A percentile compares a stretch with the other conserved stretches of the same genome.
Conservation (phyloP, 2,797 vertebrate genomes). For the Cebuella pygmaea region DNA sequence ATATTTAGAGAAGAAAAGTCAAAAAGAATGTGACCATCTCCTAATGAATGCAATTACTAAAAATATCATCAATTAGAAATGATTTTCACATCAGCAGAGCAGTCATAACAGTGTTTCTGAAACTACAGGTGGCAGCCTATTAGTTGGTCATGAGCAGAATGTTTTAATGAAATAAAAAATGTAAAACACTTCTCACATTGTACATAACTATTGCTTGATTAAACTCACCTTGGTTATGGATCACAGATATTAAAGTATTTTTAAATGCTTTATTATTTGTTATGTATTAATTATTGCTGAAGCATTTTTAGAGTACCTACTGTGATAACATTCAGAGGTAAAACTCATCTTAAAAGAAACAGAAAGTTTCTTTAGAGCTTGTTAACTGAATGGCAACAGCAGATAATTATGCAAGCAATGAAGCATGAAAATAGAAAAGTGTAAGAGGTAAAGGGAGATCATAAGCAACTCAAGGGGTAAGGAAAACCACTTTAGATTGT, state of each 20-base stretch:
- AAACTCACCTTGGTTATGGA: neutral
- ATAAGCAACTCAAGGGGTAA: neutral
- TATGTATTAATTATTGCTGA: neutral
- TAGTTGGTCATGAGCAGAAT: conserved; percentile 42
- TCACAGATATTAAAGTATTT: neutral
- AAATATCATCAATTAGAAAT: conserved; percentile 55
- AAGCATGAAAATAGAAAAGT: neutral
- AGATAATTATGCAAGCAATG: neutral
- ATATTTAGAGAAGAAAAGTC: neutral
- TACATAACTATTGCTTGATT: neutral
- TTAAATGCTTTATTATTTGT: neutral
- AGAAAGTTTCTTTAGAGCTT: neutral
- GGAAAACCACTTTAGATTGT: neutral
- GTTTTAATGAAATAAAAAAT: conserved; percentile 34
- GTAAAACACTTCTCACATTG: neutral
- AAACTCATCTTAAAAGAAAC: neutral
- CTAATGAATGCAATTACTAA: conserved; percentile 59
- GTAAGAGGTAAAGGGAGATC: neutral
- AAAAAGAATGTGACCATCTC: conserved; percentile 9
- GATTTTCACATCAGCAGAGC: conserved; percentile 64
- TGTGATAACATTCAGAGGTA: neutral
- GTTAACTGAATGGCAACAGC: neutral
- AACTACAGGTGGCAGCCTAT: conserved; percentile 16
- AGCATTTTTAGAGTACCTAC: neutral
- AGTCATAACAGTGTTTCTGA: conserved; percentile 58